Evolutionary conservation across 2,888 invertebrate genomes (phyloP).

Genomic region (Octonoba sinensis): DNA sequence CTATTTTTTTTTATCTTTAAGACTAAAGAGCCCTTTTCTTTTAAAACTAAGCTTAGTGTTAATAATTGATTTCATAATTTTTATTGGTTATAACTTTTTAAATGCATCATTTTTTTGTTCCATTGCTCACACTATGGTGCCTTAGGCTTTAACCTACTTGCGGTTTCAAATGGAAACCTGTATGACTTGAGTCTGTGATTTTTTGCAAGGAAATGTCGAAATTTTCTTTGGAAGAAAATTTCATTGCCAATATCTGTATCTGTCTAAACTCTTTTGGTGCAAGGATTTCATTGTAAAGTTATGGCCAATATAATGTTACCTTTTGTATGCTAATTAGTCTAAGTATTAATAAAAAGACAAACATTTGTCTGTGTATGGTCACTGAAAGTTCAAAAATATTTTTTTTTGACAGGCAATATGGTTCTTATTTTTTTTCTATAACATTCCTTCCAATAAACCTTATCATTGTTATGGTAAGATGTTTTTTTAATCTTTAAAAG

Average conservation of each 20-base stretch:
- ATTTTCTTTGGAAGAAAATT: constrained; percentile 50
- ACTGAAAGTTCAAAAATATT: too few species aligned
- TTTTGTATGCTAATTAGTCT: constrained; percentile 57
- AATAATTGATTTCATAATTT: not conserved
- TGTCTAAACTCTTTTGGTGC: constrained; percentile 48
- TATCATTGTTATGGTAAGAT: too few species aligned
- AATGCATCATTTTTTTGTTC: constrained; percentile 10
- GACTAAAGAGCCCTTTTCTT: too few species aligned
- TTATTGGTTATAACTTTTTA: constrained; percentile 1
- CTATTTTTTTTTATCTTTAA: too few species aligned
- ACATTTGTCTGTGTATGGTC: not conserved
- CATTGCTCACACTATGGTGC: constrained; percentile 57
- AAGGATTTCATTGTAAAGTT: constrained; percentile 22
- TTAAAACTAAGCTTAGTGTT: not conserved
- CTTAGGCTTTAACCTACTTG: constrained; percentile 39
- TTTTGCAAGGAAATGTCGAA: constrained; percentile 45
- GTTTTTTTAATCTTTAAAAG: too few species aligned
- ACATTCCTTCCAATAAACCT: too few species aligned
- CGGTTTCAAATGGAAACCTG: constrained; percentile 26
- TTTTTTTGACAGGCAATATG: too few species aligned
- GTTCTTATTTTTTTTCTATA: too few species aligned
- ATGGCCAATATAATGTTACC: too few species aligned
- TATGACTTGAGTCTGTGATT: constrained; percentile 44
- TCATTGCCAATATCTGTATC: constrained; percentile 53
- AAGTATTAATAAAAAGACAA: constrained; percentile 48